Evolutionary conservation across 2,888 invertebrate genomes (phyloP).

Genomic region (Euphydryas editha): DNA sequence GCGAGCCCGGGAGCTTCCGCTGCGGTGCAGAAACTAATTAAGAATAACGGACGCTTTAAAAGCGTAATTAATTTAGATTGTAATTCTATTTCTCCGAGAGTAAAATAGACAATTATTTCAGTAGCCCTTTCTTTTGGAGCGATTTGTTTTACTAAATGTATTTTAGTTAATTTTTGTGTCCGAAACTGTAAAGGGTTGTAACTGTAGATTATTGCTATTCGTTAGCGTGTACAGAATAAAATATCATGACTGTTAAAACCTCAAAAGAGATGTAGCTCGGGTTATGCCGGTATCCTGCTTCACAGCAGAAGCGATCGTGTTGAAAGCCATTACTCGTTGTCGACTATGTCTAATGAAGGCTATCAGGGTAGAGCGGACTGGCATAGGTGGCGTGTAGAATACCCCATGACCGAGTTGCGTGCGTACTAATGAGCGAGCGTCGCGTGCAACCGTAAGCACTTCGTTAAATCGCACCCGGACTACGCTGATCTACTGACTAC

Average conservation of each 20-base stretch:
- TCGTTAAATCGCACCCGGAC: slow-evolving; percentile 70
- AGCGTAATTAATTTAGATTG: slow-evolving; percentile 84
- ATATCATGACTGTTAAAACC: slow-evolving; percentile 29
- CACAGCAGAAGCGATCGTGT: slow-evolving; percentile 50
- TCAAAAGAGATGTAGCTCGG: slow-evolving; percentile 33
- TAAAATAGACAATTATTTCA: slow-evolving; percentile 83
- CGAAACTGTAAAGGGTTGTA: slow-evolving; percentile 65
- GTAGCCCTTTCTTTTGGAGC: slow-evolving; percentile 82
- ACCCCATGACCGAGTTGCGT: slow-evolving; percentile 62
- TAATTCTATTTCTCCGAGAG: slow-evolving; percentile 83
- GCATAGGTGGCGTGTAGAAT: slow-evolving; percentile 51
- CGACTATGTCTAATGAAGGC: slow-evolving; percentile 67
- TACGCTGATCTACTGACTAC: slow-evolving; percentile 52
- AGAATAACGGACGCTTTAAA: slow-evolving; percentile 84
- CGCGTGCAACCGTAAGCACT: slow-evolving; percentile 74
- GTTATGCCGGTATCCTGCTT: slow-evolving; percentile 28
- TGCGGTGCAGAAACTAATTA: slow-evolving; percentile 84
- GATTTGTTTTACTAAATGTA: slow-evolving; percentile 79
- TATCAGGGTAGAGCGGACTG: slow-evolving; percentile 47
- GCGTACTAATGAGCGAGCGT: slow-evolving; percentile 73
- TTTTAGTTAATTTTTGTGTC: slow-evolving; percentile 80
- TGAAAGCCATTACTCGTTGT: slow-evolving; percentile 61
- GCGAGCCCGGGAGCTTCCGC: slow-evolving; percentile 72
- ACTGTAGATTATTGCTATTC: slow-evolving; percentile 52
- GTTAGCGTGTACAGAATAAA: slow-evolving; percentile 43